phyloP scores from a whole-genome alignment of 2,797 vertebrate species.

The Phrynocephalus forsythii region DNA sequence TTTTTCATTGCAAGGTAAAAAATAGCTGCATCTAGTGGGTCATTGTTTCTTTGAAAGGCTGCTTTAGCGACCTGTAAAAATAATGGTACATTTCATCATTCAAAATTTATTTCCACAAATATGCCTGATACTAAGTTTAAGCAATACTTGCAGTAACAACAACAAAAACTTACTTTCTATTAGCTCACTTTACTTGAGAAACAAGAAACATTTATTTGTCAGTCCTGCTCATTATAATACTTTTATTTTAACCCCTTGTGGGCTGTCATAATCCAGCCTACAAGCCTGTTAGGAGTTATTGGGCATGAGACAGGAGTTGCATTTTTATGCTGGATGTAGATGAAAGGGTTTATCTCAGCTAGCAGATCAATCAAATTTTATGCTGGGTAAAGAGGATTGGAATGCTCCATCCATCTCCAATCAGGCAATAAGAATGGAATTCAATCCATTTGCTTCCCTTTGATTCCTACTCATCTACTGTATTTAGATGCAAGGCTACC shows the following conservation, averaged over 20 bases:
- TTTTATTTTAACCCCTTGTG: neutral
- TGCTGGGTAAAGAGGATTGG: neutral
- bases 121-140: neutral
- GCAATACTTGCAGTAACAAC: neutral
- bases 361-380: neutral
- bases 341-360: neutral
- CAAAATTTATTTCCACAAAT: neutral
- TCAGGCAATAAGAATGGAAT: neutral
- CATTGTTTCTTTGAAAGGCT: conserved; percentile 92
- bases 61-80: conserved; percentile 92
- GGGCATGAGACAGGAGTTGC: neutral
- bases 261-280: neutral
- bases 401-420: neutral
- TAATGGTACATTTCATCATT: neutral
- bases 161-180: neutral
- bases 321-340: neutral
- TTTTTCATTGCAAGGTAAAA: conserved; percentile 98
- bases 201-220: neutral
- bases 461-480: neutral
- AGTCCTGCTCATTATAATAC: neutral
- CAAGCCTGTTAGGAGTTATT: neutral
- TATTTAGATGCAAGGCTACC: neutral
- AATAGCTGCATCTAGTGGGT: conserved; percentile 96
- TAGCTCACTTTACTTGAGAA: neutral
- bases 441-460: neutral